These are phyloP conservation scores for Notospermus geniculatus DNA, from an alignment of 1,140 invertebrate genomes.

Conservation along the genomic window DNA sequence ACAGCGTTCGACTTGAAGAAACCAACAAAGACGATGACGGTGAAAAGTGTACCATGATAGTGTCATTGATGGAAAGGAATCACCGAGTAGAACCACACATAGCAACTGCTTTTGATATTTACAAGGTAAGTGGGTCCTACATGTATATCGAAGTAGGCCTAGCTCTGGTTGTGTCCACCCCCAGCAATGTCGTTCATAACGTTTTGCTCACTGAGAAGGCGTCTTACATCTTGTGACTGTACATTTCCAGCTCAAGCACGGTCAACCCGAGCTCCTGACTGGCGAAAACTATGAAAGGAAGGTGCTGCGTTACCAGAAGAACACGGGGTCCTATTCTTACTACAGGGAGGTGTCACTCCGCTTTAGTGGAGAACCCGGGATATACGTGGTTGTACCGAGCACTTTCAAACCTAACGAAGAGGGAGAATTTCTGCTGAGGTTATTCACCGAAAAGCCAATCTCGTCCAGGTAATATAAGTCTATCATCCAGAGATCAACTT, in stretches of 20 bases:
- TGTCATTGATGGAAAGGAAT: conserved; percentile 1
- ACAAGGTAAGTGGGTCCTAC: too few relatives aligned
- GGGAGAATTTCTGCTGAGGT: conserved; percentile 88
- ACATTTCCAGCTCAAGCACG: conserved; percentile 1
- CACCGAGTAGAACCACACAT: too few relatives aligned
- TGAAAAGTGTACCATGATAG: neutral
- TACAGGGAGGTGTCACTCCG: conserved; percentile 79
- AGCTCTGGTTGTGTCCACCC: too few relatives aligned
- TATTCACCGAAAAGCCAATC: conserved; percentile 82
- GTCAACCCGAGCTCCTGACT: neutral
- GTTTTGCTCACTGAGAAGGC: neutral
- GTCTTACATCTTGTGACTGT: neutral
- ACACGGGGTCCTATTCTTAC: conserved; percentile 14
- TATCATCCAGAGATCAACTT: too few relatives aligned
- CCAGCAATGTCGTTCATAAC: too few relatives aligned
- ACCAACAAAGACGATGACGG: neutral
- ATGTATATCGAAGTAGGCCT: too few relatives aligned
- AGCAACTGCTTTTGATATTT: too few relatives aligned
- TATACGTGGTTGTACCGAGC: conserved; percentile 92
- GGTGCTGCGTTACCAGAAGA: neutral
- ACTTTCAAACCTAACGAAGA: conserved; percentile 94
- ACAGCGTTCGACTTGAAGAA: neutral
- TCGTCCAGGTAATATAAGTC: conserved; percentile 24
- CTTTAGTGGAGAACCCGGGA: conserved; percentile 86
- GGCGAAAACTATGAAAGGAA: conserved; percentile 6